Evolutionary conservation across 92 coral and sea anemone genomes (phyloP), one percentile per base, ranked within the genome.

Genomic region (Metridium senile): DNA sequence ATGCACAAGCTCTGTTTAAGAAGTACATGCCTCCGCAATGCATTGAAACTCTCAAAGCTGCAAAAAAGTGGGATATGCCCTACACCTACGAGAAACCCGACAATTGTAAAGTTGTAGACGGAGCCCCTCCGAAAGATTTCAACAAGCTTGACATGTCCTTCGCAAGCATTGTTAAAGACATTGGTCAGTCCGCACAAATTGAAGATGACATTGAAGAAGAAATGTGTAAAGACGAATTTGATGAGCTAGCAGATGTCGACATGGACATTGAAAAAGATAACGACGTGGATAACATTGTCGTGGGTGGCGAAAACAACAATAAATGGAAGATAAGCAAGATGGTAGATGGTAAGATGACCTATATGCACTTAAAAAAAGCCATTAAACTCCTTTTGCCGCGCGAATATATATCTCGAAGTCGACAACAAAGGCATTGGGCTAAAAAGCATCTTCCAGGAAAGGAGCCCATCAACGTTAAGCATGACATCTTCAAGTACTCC

Each of bases 341-440:
- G n/a, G n/a, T n/a, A n/a, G n/a, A n/a, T n/a, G n/a, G n/a, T n/a
- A n/a, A n/a, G n/a, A n/a, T n/a, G n/a, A n/a, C n/a, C n/a, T n/a
- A n/a, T n/a, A n/a, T n/a, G n/a, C n/a, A n/a, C n/a, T n/a, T n/a
- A n/a, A n/a, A n/a, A n/a, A n/a, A n/a, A n/a, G n/a, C n/a, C n/a
- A n/a, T n/a, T n/a, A n/a, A n/a, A n/a, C n/a, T n/a, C n/a, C n/a
- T n/a, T n/a, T n/a, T n/a, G n/a, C n/a, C n/a, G n/a, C n/a, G n/a
- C n/a, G n/a, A n/a, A n/a, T n/a, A n/a, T n/a, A n/a, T n/a, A n/a
- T n/a, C n/a, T n/a, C n/a, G n/a, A n/a, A n/a, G n/a, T n/a, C n/a
- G n/a, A n/a, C n/a, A n/a, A 64, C 78, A 83, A 65, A 34, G 85
- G 64, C 88, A 79, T 32, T 84, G 75, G 85, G 88, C 92, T 20